Percentiles rank a stretch among this genome's conserved stretches.
Evolutionary conservation across 2,888 invertebrate species (phyloP).

Genomic region (Ectemnius continuus): DNA sequence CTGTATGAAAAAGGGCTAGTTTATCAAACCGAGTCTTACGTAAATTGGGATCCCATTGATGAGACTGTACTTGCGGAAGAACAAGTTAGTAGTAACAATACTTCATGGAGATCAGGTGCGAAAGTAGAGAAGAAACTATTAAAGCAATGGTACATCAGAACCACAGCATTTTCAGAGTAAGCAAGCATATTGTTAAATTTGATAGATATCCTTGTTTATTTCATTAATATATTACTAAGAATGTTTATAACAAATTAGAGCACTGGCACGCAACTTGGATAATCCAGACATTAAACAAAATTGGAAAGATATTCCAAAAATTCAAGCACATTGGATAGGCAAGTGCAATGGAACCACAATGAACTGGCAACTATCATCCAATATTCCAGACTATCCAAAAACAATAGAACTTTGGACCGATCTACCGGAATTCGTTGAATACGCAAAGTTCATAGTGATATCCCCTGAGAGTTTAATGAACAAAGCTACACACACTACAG

Average conservation of each 20-base stretch:
- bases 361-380: conserved; percentile 81
- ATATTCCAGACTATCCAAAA: conserved; percentile 67
- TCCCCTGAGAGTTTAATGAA: conserved; percentile 80
- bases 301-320: conserved; percentile 91
- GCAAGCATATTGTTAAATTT: conserved; percentile 76
- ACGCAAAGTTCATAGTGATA: conserved; percentile 86
- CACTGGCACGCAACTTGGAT: conserved; percentile 83
- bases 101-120: conserved; percentile 98
- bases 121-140: conserved; percentile 92
- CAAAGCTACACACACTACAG: conserved; percentile 64
- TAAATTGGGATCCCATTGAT: conserved; percentile 99
- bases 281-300: conserved; percentile 83
- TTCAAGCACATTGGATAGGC: conserved; percentile 95
- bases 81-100: conserved; percentile 94
- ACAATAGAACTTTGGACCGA: conserved; percentile 85
- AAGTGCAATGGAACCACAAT: conserved; percentile 88
- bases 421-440: conserved; percentile 85
- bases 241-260: conserved; percentile 60
- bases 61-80: conserved; percentile 98
- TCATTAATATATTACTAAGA: conserved; percentile 3
- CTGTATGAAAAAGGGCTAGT: conserved; percentile 90
- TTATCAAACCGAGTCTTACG: conserved; percentile 91
- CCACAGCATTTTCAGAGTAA: conserved; percentile 89
- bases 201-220: neutral
- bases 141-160: conserved; percentile 96